A percentile compares a stretch with the other conserved stretches of the same genome.
These are phyloP conservation scores for Leontocebus nigricollis DNA, from an alignment of 2,797 vertebrate species.

Conservation along the genomic window DNA sequence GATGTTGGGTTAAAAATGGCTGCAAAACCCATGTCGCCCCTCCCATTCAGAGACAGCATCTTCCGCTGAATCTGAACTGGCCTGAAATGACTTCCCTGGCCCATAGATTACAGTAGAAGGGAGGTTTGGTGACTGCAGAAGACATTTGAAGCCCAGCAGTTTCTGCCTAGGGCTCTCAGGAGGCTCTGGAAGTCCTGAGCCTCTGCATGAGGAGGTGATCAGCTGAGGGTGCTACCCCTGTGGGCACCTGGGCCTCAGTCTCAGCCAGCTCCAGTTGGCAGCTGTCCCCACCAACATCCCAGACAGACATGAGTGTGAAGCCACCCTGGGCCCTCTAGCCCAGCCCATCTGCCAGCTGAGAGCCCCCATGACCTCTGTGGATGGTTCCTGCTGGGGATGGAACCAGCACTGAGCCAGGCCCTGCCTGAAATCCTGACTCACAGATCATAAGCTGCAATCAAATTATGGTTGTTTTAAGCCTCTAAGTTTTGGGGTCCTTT, in stretches of 20 bases:
- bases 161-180: background rate
- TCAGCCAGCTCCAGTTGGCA: background rate
- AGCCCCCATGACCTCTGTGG: background rate
- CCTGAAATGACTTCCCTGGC: background rate
- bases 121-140: background rate
- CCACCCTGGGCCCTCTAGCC: background rate
- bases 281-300: background rate
- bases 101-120: background rate
- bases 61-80: background rate
- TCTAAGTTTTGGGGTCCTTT: background rate
- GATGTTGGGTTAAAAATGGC: background rate
- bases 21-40: background rate
- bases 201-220: background rate
- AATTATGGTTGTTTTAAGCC: background rate
- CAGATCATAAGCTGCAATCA: background rate
- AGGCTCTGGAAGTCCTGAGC: background rate
- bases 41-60: accelerated
- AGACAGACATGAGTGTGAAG: background rate
- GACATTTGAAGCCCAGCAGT: background rate
- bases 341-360: too few relatives aligned
- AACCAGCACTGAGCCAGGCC: background rate
- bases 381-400: background rate
- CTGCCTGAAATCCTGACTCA: background rate
- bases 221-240: background rate
- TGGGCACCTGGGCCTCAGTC: background rate